Evolutionary conservation across 37 sponge, comb jelly and placozoan genomes (phyloP).

Genomic region (Oscarella lobularis): DNA sequence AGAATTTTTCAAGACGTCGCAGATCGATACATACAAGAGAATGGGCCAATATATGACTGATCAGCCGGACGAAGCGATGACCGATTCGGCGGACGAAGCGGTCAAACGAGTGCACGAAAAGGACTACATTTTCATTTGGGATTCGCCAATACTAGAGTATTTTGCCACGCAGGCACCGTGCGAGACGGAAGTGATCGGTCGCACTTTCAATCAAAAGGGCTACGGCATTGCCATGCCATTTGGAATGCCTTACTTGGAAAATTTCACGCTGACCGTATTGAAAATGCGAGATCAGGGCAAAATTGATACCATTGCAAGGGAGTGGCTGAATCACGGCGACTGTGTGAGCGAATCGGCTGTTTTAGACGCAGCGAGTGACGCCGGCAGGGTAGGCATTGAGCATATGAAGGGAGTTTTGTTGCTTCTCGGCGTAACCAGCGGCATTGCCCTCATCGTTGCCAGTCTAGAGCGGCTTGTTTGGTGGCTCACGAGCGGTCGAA

Average conservation of each 20-base stretch:
- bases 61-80: background rate
- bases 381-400: background rate
- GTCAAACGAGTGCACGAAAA: background rate
- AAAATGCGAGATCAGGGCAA: background rate
- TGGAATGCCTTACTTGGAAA: background rate
- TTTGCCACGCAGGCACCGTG: background rate
- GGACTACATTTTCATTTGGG: background rate
- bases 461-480: background rate
- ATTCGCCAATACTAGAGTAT: background rate
- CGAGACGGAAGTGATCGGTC: background rate
- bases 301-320: background rate
- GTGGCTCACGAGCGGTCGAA: too few relatives aligned
- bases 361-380: background rate
- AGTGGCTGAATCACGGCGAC: background rate
- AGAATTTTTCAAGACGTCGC: background rate
- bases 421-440: background rate
- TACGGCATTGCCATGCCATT: background rate
- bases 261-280: background rate
- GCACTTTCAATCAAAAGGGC: background rate
- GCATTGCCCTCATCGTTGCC: background rate
- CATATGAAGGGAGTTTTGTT: background rate
- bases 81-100: background rate
- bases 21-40: background rate
- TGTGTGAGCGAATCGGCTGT: background rate
- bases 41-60: background rate